Base-by-base conservation (phyloP, 1,140 invertebrate species). In the Diorhabda elongata region DNA sequence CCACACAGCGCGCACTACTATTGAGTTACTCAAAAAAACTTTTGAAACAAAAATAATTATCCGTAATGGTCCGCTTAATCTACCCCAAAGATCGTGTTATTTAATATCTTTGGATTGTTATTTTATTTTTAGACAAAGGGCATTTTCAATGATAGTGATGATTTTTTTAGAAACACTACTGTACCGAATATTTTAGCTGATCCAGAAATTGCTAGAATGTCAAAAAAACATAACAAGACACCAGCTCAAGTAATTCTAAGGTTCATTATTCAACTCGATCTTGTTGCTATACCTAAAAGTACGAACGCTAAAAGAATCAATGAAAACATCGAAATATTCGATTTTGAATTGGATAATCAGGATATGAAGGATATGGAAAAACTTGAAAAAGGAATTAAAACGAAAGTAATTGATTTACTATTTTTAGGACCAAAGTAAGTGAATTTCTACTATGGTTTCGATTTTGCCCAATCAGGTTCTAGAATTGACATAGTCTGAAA, bases 221-320 rank as follows among this genome's bases (percentile, higher is more conserved):
- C 92, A 0, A 75, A 84, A 3, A 85, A 85, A 11, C 86, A 93
- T 76, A 82, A 83, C 5, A 93, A 91, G 79, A 88, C 88, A 2
- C 81, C 91, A 4, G 93, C 91, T 2, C 93, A 96, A 83, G 82
- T 97, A 47, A 82, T 96, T 56, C 78, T 97, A 0, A 85, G 91
- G 56, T 92, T 90, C 80, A 84, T 92, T 59, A 77, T 95, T 0
- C 89, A 94, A 79, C 83, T 87, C 62, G 88, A 87, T n/a, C 82
- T 95, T 7, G 83, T 87, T 47, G 90, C 91, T 9, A 94, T 97
- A 77, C 94, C 94, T 58, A 97, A 96, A 82, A 94, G 92, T 79
- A 88, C 88, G 0, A 92, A 88, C 76, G 82, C 87, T 0, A 80
- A 85, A 4, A 85, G 93, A 76, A 83, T 96, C 1, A 87, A 87